Base-by-base conservation (phyloP, 2,888 invertebrate species). In the Acleris emargana region DNA sequence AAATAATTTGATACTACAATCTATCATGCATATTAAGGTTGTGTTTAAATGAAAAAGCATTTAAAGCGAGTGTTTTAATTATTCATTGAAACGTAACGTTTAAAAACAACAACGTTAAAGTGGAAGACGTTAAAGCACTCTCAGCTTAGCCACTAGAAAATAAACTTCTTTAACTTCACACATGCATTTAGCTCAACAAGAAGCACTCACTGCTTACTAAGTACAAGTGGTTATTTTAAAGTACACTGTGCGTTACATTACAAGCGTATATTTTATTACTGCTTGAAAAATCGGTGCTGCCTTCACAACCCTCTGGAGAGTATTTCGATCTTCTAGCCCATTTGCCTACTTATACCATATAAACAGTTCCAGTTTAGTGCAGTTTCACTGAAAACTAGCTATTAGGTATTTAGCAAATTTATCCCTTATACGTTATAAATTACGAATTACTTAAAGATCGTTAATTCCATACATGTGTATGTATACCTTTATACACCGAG, bases 261-360 rank as follows among this genome's bases (percentile, higher is more conserved):
- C 28, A 53, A 32, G 32, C 32, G 18, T 53, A 13, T 38, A 32
- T 53, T 32, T 18, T 53, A 53, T 32, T 18, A 54, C 54, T 42
- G 4, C 6, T 20, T 54, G 54, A 54, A 42, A 54, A 54, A 54
- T 54, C 42, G 54, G 54, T 38, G 54, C 16, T 42, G n/a, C 20
- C 16, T 16, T 1, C 16, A 42, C 16, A 16, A 18, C 20, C 7
- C 54, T 54, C 42, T 20, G 2, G 54, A 20, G 54, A 38, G 20
- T 16, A 16, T 54, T 54, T 54, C 13, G 38, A 54, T 54, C 16
- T 22, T n/a, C 16, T 16, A n/a, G 28, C n/a, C 18, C 9, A 18
- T 18, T 49, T 17, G 22, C 50, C 28, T 52, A 38, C 13, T 54
- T 16, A 38, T 13, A 5, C 4, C 9, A 32, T 32, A 32, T 32